These are phyloP conservation scores for Stictonetta naevosa DNA, from an alignment of 2,113 vertebrate genomes.

Conservation along the genomic window DNA sequence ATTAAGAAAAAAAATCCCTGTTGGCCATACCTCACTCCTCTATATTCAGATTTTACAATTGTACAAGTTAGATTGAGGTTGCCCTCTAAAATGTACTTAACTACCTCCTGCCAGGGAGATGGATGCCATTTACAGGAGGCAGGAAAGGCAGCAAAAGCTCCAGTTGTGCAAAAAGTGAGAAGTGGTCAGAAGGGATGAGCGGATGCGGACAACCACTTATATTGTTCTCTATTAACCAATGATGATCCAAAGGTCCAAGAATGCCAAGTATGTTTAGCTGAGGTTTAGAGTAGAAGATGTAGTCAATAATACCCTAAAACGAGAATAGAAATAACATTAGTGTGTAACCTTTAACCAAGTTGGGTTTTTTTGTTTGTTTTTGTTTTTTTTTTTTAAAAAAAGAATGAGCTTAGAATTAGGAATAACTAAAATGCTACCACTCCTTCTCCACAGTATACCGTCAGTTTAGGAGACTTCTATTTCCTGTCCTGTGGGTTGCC, in stretches of 20 bases:
- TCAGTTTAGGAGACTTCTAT: background rate
- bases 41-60: conserved; percentile 85
- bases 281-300: conserved; percentile 99
- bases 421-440: background rate
- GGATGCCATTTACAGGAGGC: conserved; percentile 93
- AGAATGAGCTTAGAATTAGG: background rate
- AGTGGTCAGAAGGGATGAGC: conserved; percentile 98
- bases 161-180: conserved; percentile 98
- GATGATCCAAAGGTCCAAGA: conserved; percentile 94
- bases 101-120: conserved; percentile 97
- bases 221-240: conserved; percentile 97
- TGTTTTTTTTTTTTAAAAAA: background rate
- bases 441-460: background rate
- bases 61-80: conserved; percentile 80
- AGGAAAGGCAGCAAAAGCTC: conserved; percentile 95
- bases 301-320: conserved; percentile 96
- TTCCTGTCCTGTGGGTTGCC: background rate
- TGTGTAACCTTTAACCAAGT: background rate
- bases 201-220: conserved; percentile 96
- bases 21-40: conserved; percentile 94
- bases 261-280: conserved; percentile 96
- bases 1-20: conserved; percentile 87
- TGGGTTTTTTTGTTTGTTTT: no score
- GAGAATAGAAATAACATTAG: background rate
- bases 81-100: conserved; percentile 84